Percentiles rank a stretch among this genome's conserved stretches.
These are phyloP conservation scores for Limanda limanda DNA, from an alignment of 2,113 vertebrate species.

Conservation along the genomic window DNA sequence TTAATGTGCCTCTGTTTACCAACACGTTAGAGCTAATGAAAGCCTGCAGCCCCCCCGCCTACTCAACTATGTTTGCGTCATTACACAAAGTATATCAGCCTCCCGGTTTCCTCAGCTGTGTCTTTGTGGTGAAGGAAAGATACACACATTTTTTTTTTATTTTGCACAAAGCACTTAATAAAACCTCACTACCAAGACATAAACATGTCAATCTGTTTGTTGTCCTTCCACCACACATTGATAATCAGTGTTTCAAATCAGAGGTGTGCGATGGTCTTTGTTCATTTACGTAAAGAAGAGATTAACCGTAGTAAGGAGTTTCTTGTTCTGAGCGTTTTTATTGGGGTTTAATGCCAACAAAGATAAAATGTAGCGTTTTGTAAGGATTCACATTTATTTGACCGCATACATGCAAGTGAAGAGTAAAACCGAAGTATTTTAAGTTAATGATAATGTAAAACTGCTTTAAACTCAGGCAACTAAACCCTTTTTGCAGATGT, in stretches of 20 bases:
- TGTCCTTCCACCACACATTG: constrained; percentile 37
- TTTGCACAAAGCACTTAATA: constrained; percentile 81
- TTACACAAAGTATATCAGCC: constrained; percentile 58
- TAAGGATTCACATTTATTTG: constrained; percentile 2
- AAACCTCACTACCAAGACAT: constrained; percentile 48
- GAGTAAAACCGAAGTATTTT: constrained; percentile 23
- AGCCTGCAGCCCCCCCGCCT: constrained; percentile 23
- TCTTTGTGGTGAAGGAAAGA: constrained; percentile 43
- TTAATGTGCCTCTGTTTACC: constrained; percentile 75
- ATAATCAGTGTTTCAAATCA: constrained; percentile 56
- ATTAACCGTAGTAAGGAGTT: constrained; percentile 23
- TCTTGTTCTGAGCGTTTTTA: constrained; percentile 20
- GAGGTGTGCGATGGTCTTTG: constrained; percentile 5
- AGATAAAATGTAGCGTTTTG: constrained; percentile 10
- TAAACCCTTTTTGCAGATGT: constrained; percentile 22
- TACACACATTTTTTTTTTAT: constrained; percentile 29
- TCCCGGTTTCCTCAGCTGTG: constrained; percentile 44
- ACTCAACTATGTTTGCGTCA: constrained; percentile 43
- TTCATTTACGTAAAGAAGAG: constrained; percentile 17
- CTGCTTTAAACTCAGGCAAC: constrained; percentile 35
- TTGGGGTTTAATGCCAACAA: not conserved
- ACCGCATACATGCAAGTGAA: constrained; percentile 15
- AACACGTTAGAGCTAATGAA: constrained; percentile 61
- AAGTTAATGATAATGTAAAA: constrained; percentile 11
- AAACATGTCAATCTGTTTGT: constrained; percentile 35